Conservation (phyloP, 2,797 vertebrate genomes). For the Enteromius paludinosus region DNA sequence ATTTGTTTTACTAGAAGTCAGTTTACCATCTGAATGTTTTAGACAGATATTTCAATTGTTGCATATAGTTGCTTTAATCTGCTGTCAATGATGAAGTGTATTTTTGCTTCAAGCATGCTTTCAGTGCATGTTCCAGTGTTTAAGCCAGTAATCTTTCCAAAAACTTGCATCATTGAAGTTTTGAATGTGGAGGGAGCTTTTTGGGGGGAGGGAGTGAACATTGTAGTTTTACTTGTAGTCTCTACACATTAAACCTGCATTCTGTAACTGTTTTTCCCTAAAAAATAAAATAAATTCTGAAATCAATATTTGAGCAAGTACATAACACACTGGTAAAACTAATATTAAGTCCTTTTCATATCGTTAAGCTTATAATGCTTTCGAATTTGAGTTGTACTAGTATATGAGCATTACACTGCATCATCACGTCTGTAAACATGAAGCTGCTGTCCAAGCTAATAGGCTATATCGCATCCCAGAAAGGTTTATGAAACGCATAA, state of each 20-base stretch:
- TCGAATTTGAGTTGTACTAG: too few species aligned
- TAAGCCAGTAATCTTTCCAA: background rate
- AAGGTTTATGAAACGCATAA: too few species aligned
- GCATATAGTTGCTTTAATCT: background rate
- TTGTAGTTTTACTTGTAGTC: background rate
- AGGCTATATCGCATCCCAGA: too few species aligned
- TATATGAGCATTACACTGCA: too few species aligned
- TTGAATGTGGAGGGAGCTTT: background rate
- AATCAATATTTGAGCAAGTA: too few species aligned
- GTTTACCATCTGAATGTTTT: background rate
- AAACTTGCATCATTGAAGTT: background rate
- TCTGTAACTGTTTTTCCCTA: too few species aligned
- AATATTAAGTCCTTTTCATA: too few species aligned
- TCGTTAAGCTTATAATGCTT: too few species aligned
- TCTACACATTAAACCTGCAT: background rate
- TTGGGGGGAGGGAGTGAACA: background rate
- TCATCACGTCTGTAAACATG: too few species aligned
- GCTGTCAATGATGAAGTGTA: background rate
- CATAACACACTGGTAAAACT: too few species aligned
- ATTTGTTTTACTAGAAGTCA: background rate
- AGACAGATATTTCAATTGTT: background rate
- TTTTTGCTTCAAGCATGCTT: background rate
- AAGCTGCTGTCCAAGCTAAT: too few species aligned
- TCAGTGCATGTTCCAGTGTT: background rate
- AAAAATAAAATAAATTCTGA: too few species aligned